Evolutionary conservation across 2,113 vertebrate species (phyloP).

Genomic region (Setophaga kirtlandii): DNA sequence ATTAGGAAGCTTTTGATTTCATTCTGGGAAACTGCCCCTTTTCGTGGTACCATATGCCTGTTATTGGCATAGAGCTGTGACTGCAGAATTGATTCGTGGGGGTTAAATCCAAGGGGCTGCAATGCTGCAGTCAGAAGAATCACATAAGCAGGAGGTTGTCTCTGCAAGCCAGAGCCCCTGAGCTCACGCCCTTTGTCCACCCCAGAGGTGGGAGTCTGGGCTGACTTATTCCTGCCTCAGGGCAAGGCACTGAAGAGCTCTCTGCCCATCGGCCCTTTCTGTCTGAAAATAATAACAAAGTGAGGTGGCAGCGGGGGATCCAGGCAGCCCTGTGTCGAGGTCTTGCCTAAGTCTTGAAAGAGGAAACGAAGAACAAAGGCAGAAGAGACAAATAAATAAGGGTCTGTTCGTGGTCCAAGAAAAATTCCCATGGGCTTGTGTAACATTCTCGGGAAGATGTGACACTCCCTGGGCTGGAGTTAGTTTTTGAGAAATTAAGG

Average conservation of each 20-base stretch:
- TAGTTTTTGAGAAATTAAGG: constrained; percentile 14
- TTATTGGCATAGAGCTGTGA: not conserved
- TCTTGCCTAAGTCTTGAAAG: constrained; percentile 53
- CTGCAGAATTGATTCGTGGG: not conserved
- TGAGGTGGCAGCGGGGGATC: constrained; percentile 5
- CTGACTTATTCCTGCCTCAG: not conserved
- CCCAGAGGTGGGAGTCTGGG: not conserved
- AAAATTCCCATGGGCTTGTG: constrained; percentile 29
- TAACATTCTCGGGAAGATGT: not conserved
- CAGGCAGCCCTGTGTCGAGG: not conserved
- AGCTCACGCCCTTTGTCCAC: not conserved
- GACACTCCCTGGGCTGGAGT: constrained; percentile 2
- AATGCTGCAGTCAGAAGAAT: not conserved
- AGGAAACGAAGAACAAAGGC: constrained; percentile 70
- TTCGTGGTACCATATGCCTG: constrained; percentile 1
- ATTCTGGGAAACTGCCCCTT: constrained; percentile 42
- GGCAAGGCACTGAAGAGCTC: not conserved
- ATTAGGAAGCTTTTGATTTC: constrained; percentile 61
- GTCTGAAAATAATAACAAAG: constrained; percentile 37
- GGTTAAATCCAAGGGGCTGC: constrained; percentile 22
- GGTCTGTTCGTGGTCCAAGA: constrained; percentile 52
- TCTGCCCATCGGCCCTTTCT: not conserved
- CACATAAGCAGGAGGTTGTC: not conserved
- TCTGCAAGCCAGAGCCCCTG: not conserved
- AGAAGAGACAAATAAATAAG: constrained; percentile 66